phyloP scores from a whole-genome alignment of 2,888 invertebrate species.

The Thymelicus sylvestris region DNA sequence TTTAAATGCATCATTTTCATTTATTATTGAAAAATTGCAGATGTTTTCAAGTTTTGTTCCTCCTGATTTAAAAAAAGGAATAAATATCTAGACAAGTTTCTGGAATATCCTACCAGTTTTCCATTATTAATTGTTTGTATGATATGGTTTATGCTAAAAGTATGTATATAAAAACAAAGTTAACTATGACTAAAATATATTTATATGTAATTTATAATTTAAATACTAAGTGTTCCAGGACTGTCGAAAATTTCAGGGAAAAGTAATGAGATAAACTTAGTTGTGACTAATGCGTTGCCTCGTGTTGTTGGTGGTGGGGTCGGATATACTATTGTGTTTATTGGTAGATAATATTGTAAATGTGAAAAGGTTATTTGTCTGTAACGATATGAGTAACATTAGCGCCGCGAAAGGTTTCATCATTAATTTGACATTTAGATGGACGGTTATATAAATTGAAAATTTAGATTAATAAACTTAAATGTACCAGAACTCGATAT shows the following conservation, averaged over 20 bases:
- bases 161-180: conserved; percentile 8
- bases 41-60: conserved; percentile 9
- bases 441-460: conserved; percentile 11
- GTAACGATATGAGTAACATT: conserved; percentile 51
- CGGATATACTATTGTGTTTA: conserved; percentile 60
- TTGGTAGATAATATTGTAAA: conserved; percentile 56
- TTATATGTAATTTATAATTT: conserved; percentile 15
- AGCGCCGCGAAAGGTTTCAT: conserved; percentile 42
- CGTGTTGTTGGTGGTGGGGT: conserved; percentile 47
- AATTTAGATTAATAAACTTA: conserved; percentile 10
- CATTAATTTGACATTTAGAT: conserved; percentile 44
- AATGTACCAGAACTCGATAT: conserved; percentile 20
- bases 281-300: conserved; percentile 55
- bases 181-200: conserved; percentile 6
- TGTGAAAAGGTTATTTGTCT: conserved; percentile 53
- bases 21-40: background rate
- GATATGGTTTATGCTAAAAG: conserved; percentile 1
- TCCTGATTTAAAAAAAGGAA: background rate
- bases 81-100: conserved; percentile 8
- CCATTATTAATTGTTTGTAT: background rate
- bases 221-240: conserved; percentile 38
- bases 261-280: conserved; percentile 42
- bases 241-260: conserved; percentile 40
- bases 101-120: conserved; percentile 14
- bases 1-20: conserved; percentile 14